Evolutionary conservation across 2,888 invertebrate species (phyloP), one percentile per base, ranked within the genome.

Genomic region (Chrysolina americana): DNA sequence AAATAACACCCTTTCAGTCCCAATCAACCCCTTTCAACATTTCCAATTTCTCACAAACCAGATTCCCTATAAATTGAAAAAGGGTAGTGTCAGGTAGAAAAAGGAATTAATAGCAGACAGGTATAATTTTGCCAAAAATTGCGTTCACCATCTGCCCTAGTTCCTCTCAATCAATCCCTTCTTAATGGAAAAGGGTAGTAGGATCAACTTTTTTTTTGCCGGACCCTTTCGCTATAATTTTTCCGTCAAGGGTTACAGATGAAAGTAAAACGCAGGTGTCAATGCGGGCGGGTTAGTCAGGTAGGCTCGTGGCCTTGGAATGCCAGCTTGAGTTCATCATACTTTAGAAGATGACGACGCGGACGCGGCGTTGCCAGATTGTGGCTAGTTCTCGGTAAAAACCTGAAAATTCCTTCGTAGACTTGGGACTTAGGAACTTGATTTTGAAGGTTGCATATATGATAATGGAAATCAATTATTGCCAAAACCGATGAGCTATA

Each of bases 81-180:
- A 69, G 75, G 73, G 65, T 56, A 23, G 68, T 70, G 77, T 77
- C 81, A 81, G 81, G 81, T 81, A 81, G 77, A 71, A 80, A 77
- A 69, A 62, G 28, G 66, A 71, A 76, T 76, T 74, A 74, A 76
- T 74, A 73, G 70, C 15, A 28, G 66, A 69, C 76, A 75, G 71
- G 71, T 72, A 68, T 69, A 76, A 71, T 75, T 74, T 81, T 75
- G 77, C 71, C 78, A 72, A 81, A 81, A 79, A 80, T 82, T 81
- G 81, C 83, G 79, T 78, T 78, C 65, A 70, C 81, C 83, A 83
- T 80, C 83, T 83, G 83, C 78, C 79, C 62, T 64, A 17, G 17
- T 66, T 68, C 69, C 47, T 59, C 70, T 59, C 70, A 70, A 80
- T 76, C 63, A 68, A 78, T 79, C 76, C 76, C 78, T 80, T 79